These are phyloP conservation scores for Rhinatrema bivittatum DNA, from an alignment of 2,797 vertebrate species.

Conservation along the genomic window DNA sequence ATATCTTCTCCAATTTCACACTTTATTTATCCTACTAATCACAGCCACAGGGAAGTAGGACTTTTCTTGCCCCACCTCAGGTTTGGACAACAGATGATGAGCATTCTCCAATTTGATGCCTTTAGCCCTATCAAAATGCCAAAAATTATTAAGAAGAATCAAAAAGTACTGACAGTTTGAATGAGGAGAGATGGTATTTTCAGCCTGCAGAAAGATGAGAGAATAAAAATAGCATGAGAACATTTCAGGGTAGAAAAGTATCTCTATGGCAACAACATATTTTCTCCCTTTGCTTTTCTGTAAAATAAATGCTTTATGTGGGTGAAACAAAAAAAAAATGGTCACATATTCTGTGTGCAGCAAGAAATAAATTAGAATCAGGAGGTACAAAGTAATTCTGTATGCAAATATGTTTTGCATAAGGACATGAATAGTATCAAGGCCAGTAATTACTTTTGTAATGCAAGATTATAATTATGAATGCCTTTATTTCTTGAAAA, in stretches of 20 bases:
- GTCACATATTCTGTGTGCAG: not conserved
- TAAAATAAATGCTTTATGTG: constrained; percentile 18
- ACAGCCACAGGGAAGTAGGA: no score
- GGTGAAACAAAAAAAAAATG: constrained; percentile 6
- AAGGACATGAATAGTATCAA: not conserved
- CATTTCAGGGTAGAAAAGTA: constrained; percentile 13
- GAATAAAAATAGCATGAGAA: constrained; percentile 15
- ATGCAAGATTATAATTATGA: no score
- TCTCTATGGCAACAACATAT: constrained; percentile 24
- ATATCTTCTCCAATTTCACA: no score
- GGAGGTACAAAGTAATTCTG: not conserved
- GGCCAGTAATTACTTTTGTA: no score
- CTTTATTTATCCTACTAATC: no score
- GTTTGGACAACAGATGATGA: no score
- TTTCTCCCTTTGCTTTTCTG: constrained; percentile 1
- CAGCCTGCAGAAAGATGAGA: constrained; percentile 13
- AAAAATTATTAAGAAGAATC: constrained; percentile 13
- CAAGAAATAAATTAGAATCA: constrained; percentile 11
- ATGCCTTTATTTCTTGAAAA: no score
- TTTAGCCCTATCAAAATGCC: constrained; percentile 11
- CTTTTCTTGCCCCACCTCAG: no score
- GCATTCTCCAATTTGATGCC: constrained; percentile 1
- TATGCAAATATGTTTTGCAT: constrained; percentile 1
- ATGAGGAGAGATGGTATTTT: constrained; percentile 16
- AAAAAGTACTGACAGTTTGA: constrained; percentile 24